Conservation (phyloP, 92 coral and sea anemone species). For the Zoanthus sansibaricus region DNA sequence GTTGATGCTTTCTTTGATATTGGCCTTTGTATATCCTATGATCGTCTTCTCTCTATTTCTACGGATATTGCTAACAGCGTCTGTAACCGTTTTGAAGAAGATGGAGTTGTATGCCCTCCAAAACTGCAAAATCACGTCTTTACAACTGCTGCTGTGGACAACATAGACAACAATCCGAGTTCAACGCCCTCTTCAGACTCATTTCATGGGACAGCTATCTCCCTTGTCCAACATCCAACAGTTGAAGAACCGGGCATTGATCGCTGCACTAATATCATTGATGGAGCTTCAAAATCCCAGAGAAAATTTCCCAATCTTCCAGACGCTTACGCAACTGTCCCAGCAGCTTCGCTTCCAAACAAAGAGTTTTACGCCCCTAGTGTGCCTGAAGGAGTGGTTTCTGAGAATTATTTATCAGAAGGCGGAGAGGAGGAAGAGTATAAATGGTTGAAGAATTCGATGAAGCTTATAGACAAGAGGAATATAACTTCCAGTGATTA, state of each 20-base stretch:
- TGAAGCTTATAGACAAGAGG: conserved; percentile 15
- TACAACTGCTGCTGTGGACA: conserved; percentile 60
- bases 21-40: conserved; percentile 60
- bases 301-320: conserved; percentile 47
- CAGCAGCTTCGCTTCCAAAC: conserved; percentile 35
- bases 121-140: conserved; percentile 43
- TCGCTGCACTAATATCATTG: conserved; percentile 47
- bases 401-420: conserved; percentile 9
- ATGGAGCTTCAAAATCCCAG: conserved; percentile 42
- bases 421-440: conserved; percentile 1
- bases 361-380: conserved; percentile 15
- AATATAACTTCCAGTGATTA: conserved; percentile 26
- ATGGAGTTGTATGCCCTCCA: conserved; percentile 62
- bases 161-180: conserved; percentile 62
- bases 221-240: conserved; percentile 17
- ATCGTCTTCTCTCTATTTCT: conserved; percentile 43
- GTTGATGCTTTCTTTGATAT: conserved; percentile 52
- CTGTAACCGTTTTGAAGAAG: conserved; percentile 49
- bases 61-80: conserved; percentile 54
- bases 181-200: conserved; percentile 47
- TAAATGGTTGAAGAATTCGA: conserved; percentile 30
- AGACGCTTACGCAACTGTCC: conserved; percentile 52
- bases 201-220: conserved; percentile 49
- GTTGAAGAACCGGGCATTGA: conserved; percentile 34
- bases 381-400: conserved; percentile 8